A percentile compares a stretch with the other conserved stretches of the same genome.
Conservation (phyloP, 1,140 invertebrate species). For the Trichogramma pretiosum region DNA sequence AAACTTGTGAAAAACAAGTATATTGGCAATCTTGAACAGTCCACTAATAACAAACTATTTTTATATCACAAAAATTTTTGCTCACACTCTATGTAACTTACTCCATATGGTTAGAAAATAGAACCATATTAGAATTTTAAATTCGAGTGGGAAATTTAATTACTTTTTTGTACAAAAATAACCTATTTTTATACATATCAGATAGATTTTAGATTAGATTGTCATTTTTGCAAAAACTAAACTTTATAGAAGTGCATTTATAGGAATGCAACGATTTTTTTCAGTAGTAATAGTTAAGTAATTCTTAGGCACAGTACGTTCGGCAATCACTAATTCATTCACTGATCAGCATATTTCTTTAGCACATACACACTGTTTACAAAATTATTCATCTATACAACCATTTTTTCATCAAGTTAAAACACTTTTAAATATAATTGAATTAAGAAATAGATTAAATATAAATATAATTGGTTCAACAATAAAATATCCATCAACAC, state of each 20-base stretch:
- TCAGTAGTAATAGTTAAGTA: slow-evolving; percentile 7
- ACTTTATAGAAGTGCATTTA: slow-evolving; percentile 23
- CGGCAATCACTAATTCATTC: slow-evolving; percentile 9
- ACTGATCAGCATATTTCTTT: slow-evolving; percentile 5
- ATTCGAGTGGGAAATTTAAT: slow-evolving; percentile 6
- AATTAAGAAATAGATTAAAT: too few species aligned
- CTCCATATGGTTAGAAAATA: too few species aligned
- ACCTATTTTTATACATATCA: slow-evolving; percentile 13
- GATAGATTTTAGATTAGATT: not conserved
- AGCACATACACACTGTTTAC: slow-evolving; percentile 9
- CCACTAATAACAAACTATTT: slow-evolving; percentile 17
- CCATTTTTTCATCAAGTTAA: slow-evolving; percentile 10
- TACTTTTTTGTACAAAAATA: slow-evolving; percentile 19
- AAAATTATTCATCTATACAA: slow-evolving; percentile 16
- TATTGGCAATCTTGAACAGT: too few species aligned
- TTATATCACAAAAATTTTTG: slow-evolving; percentile 20
- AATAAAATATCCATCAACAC: too few species aligned
- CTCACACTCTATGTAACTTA: too few species aligned
- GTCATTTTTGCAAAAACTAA: slow-evolving; percentile 10
- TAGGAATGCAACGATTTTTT: slow-evolving; percentile 24
- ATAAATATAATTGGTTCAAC: too few species aligned
- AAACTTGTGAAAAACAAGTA: too few species aligned
- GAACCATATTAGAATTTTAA: too few species aligned
- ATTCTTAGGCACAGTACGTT: slow-evolving; percentile 14
- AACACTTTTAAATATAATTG: slow-evolving; percentile 14